These are phyloP conservation scores for Drosophila malerkotliana DNA, from an alignment of 1,140 invertebrate species.

Conservation along the genomic window DNA sequence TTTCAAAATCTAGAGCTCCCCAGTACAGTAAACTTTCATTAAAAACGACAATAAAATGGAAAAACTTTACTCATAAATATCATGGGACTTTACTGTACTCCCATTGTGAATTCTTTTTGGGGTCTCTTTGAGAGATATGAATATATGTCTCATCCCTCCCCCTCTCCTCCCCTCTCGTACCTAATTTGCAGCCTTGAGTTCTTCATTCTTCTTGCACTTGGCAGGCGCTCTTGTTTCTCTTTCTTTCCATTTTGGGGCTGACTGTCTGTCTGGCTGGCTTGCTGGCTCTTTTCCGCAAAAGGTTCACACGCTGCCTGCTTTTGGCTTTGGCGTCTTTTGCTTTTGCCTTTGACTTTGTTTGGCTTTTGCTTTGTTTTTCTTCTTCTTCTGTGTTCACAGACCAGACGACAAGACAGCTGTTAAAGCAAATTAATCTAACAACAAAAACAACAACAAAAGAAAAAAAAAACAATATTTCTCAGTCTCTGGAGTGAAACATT, in stretches of 20 bases:
- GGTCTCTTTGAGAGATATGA: background rate
- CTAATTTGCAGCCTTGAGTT: conserved; percentile 23
- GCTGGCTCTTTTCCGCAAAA: conserved; percentile 25
- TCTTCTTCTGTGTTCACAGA: conserved; percentile 21
- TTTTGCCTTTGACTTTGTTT: conserved; percentile 35
- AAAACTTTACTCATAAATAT: too few species aligned
- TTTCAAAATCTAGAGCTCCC: too few species aligned
- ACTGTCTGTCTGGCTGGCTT: background rate
- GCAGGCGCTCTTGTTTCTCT: conserved; percentile 15
- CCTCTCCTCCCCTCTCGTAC: background rate
- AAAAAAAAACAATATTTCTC: conserved; percentile 12
- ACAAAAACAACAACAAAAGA: conserved; percentile 10
- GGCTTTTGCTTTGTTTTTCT: conserved; percentile 8
- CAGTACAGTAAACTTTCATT: background rate
- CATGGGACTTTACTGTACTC: background rate
- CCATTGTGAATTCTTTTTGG: background rate
- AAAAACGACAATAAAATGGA: background rate
- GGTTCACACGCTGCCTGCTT: conserved; percentile 62
- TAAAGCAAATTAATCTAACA: conserved; percentile 63
- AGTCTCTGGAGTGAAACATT: conserved; percentile 36
- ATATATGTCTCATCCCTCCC: background rate
- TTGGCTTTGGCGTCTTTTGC: conserved; percentile 38
- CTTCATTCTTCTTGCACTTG: conserved; percentile 44
- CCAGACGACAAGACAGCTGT: conserved; percentile 62
- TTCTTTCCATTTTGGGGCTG: conserved; percentile 9